phyloP scores from a whole-genome alignment of 2,113 vertebrate species.

The Otus sunia region DNA sequence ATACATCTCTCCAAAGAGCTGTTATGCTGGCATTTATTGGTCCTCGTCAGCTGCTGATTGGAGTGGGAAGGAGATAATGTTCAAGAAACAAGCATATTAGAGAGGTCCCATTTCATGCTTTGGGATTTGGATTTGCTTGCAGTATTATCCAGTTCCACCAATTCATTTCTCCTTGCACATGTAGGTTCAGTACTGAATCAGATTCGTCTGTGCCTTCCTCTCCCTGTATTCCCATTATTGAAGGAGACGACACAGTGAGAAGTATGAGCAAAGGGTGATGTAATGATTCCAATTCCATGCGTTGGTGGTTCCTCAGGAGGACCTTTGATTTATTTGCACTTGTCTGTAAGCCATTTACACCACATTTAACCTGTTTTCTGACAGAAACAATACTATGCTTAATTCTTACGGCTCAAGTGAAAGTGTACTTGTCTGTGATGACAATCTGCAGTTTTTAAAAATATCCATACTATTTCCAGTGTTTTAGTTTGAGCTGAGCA shows the following conservation, averaged over 20 bases:
- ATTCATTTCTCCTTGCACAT: background rate
- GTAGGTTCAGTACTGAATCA: background rate
- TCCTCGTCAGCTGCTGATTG: conserved; percentile 1
- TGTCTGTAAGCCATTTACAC: background rate
- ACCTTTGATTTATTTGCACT: background rate
- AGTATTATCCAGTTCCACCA: background rate
- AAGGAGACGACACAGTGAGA: background rate
- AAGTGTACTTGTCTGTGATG: background rate
- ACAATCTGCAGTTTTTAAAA: background rate
- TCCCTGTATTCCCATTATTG: background rate
- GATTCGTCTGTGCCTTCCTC: background rate
- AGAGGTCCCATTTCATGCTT: background rate
- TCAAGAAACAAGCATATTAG: background rate
- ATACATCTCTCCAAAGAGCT: conserved; percentile 44
- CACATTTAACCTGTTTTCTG: background rate
- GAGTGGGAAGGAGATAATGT: background rate
- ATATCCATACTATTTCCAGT: background rate
- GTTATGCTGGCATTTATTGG: conserved; percentile 39
- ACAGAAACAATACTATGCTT: background rate
- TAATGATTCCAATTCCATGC: background rate
- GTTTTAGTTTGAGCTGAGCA: background rate
- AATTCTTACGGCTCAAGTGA: background rate
- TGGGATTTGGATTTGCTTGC: conserved; percentile 4
- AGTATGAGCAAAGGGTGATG: background rate
- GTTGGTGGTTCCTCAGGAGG: background rate